Evolutionary conservation across 1,140 invertebrate species (phyloP), one percentile per base, ranked within the genome.

Genomic region (Theocolax elegans): DNA sequence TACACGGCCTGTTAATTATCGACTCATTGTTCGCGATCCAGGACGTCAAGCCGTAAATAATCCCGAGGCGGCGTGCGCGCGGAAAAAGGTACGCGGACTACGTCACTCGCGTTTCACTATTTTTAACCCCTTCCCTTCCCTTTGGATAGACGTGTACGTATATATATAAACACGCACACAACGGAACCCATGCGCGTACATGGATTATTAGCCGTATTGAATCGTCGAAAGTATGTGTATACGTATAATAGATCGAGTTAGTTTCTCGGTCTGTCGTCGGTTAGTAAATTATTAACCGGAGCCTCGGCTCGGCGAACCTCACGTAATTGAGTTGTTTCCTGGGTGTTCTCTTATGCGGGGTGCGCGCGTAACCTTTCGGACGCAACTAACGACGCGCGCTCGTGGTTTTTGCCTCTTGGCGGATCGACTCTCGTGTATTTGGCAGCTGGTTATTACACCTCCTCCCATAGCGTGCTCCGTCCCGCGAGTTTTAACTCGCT

Each of bases 1-100:
- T 79, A 77, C 74, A 77, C 67, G 75, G 59, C 49, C 67, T 69
- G 67, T 76, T 79, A 79, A 79, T 77, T 79, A 79, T 74, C 64
- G 71, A 19, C 72, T 74, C 72, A 74, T 77, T 76, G 72, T 75
- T 58, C 63, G 48, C 12, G 25, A 38, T 59, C 38, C n/a, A 29
- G 53, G 19, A 54, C 25, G 19, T n/a, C 13, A 4, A 19, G 21
- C 12, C 53, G 70, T 76, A 78, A 78, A 78, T 78, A n/a, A n/a
- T n/a, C n/a, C n/a, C n/a, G n/a, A n/a, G n/a, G n/a, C n/a, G n/a
- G n/a, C n/a, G n/a, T n/a, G n/a, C n/a, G n/a, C n/a, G n/a, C n/a
- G n/a, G n/a, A n/a, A n/a, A n/a, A n/a, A n/a, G n/a, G 38, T 56
- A 35, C 29, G 1, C 13, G n/a, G 29, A n/a, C n/a, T n/a, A n/a